Evolutionary conservation across 1,140 invertebrate genomes (phyloP).

Genomic region (Cydia fagiglandana): DNA sequence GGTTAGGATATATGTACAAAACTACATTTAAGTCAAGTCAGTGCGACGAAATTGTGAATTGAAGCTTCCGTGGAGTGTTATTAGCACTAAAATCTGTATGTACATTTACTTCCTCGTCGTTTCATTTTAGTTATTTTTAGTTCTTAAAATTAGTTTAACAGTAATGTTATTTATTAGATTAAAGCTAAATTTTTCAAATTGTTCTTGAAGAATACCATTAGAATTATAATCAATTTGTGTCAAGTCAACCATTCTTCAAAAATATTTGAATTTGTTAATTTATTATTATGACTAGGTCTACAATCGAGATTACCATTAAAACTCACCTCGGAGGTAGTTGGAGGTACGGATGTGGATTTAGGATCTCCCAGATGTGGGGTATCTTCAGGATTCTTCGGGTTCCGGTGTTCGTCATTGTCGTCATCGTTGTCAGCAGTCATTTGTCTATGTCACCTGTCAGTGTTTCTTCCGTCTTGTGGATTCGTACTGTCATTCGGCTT

Average conservation of each 20-base stretch:
- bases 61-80: not conserved
- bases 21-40: constrained; percentile 22
- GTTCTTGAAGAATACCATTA: not conserved
- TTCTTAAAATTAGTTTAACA: not conserved
- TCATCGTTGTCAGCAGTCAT: constrained; percentile 34
- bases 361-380: constrained; percentile 49
- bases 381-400: constrained; percentile 46
- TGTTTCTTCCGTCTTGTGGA: not conserved
- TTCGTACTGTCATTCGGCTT: too few species aligned
- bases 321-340: constrained; percentile 63
- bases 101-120: not conserved
- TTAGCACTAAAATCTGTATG: not conserved
- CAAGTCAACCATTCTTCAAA: constrained; percentile 10
- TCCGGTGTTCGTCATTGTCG: constrained; percentile 41
- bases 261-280: constrained; percentile 1
- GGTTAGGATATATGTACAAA: not conserved
- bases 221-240: not conserved
- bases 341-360: constrained; percentile 57
- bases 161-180: not conserved
- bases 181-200: not conserved
- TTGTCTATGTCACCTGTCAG: constrained; percentile 34
- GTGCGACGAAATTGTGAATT: not conserved
- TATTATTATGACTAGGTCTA: constrained; percentile 30
- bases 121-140: constrained; percentile 15
- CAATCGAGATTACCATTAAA: constrained; percentile 43